These are phyloP conservation scores for Ylistrum balloti DNA, from an alignment of 1,140 invertebrate genomes.

Conservation along the genomic window DNA sequence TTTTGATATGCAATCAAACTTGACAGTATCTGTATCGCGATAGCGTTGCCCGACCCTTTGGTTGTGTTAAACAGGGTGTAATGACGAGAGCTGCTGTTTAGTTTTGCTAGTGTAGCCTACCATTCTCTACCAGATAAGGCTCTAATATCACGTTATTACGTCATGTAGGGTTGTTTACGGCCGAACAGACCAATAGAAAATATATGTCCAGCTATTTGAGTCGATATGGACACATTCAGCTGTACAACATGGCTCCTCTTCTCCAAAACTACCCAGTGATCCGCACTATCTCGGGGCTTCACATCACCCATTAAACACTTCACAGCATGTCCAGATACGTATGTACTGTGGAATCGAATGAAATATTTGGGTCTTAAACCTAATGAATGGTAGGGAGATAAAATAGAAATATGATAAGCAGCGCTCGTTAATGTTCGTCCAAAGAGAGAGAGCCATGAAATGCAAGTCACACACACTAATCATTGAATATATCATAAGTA, in stretches of 20 bases:
- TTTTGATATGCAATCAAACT: conserved; percentile 13
- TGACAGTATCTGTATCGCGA: conserved; percentile 25
- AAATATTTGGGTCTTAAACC: background rate
- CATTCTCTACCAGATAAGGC: background rate
- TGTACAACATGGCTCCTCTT: background rate
- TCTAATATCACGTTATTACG: conserved; percentile 15
- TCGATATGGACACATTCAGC: background rate
- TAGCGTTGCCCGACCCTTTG: background rate
- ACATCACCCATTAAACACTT: background rate
- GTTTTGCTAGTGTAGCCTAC: background rate
- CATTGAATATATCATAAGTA: background rate
- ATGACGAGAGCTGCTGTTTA: background rate
- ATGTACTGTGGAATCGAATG: background rate
- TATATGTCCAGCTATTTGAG: background rate
- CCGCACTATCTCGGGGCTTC: background rate
- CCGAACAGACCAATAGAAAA: background rate
- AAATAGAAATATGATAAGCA: background rate
- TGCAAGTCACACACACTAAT: background rate
- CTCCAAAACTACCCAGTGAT: background rate
- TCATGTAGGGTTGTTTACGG: background rate
- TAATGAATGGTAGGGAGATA: background rate
- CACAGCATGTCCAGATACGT: background rate
- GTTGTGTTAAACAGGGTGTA: conserved; percentile 9
- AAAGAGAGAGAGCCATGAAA: background rate
- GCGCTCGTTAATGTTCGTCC: background rate